Evolutionary conservation across 2,888 invertebrate species (phyloP), one percentile per base, ranked within the genome.

Genomic region (Andrena bicolor): DNA sequence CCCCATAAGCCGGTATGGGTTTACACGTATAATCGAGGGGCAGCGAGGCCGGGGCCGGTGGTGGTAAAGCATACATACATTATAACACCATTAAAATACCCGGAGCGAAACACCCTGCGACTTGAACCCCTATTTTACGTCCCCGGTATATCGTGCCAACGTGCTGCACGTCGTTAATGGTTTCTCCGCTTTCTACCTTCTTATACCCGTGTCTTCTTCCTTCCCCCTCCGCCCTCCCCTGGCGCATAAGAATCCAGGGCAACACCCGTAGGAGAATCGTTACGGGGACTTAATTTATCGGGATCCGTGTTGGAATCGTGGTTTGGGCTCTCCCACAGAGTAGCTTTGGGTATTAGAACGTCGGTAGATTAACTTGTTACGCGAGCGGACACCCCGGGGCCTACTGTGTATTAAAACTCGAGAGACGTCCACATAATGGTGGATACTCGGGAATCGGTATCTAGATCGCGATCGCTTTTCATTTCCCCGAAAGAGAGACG

Each of bases 1-100:
- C 70, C 84, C 86, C 76, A 56, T 79, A 76, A 80, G 84, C 84
- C 81, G 74, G 85, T 82, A 73, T 80, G 69, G 78, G 82, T 80
- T 56, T 83, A 86, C 86, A 86, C 80, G 85, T 65, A 85, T 85
- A 86, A 78, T 69, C 85, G 83, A 65, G 79, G 73, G 10, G 66
- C 74, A 72, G 82, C 72, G 84, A 82, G 56, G 56, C 23, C 56
- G 81, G 77, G 84, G 83, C 85, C 86, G 85, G 79, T 87, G 89
- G 85, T 90, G 90, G 90, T 91, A 92, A 92, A 93, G 91, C 91
- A 93, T 93, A 93, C 92, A 92, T 92, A 92, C 92, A 93, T 93
- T 93, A 93, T 92, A 93, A 92, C 92, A 90, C 92, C 91, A 93
- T 92, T 92, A 93, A 92, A 92, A 92, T 92, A 90, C 89, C 87